Conservation (phyloP, 2,797 vertebrate species). For the Cirrhinus mrigala region DNA sequence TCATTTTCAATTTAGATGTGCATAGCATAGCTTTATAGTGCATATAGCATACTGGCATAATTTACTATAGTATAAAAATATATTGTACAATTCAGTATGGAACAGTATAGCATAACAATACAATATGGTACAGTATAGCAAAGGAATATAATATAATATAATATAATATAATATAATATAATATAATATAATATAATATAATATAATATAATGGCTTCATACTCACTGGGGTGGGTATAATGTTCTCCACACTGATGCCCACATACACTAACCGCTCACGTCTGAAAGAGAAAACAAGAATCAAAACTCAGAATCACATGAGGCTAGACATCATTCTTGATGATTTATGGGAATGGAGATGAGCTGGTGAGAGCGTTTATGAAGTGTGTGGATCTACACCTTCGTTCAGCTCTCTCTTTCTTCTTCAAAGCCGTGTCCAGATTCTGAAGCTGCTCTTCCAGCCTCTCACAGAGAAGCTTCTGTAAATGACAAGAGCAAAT, state of each 20-base stretch:
- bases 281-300: slow-evolving; percentile 65
- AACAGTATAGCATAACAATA: background rate
- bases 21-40: too few species aligned
- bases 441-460: slow-evolving; percentile 94
- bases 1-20: too few species aligned
- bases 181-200: background rate
- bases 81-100: background rate
- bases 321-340: background rate
- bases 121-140: too few species aligned
- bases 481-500: slow-evolving; percentile 61
- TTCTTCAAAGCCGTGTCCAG: slow-evolving; percentile 97
- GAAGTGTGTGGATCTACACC: slow-evolving; percentile 69
- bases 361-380: background rate
- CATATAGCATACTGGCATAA: background rate
- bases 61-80: background rate
- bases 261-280: slow-evolving; percentile 96
- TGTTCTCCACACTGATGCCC: slow-evolving; percentile 98
- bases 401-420: slow-evolving; percentile 92
- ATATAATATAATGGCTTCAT: background rate
- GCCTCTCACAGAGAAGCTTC: slow-evolving; percentile 95
- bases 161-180: background rate
- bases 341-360: background rate
- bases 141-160: background rate
- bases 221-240: slow-evolving; percentile 91
- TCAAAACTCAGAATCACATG: background rate